Base-by-base conservation (phyloP, 2,888 invertebrate species). In the Heteromurus nitidus region DNA sequence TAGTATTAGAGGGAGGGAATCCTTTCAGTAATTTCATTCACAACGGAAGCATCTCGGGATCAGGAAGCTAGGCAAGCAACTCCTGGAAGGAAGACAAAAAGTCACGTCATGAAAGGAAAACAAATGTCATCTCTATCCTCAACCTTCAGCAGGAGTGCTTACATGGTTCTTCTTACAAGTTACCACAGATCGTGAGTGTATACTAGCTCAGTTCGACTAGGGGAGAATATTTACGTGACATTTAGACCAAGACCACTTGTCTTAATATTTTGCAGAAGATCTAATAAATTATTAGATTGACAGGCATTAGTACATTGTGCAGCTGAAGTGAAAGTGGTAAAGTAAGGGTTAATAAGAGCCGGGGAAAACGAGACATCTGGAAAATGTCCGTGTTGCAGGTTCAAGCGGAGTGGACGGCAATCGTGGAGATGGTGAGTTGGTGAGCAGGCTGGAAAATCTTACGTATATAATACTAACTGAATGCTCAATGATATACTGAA, bases 341-440 rank as follows among this genome's bases (percentile, higher is more conserved):
- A n/a, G n/a, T n/a, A n/a, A n/a, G n/a, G 11, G 13, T 44, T 26
- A 44, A 67, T n/a, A 18, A 24, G 50, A 67, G 50, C 11, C 28
- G 28, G 53, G 16, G 64, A 65, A 50, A 36, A 3, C 26, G 26
- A 30, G 67, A 44, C 70, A 67, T 73, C 80, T 80, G 68, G 73
- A 80, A 60, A 83, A 83, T 83, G 83, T 83, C 83, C 30, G 79
- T 83, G 16, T 64, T 83, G 20, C 83, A 83, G 80, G 80, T 83
- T 20, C 83, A 83, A 68, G 83, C 83, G 22, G 83, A 83, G 73
- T 83, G 83, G 83, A 74, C 83, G n/a, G 83, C 83, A 58, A 80
- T 83, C 16, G 83, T 83, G 36, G 83, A 83, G 65, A 73, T 83
- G 75, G 83, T 83, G 53, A 83, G 77, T 44, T 26, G 16, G 58